Evolutionary conservation across 2,888 invertebrate species (phyloP).

Genomic region (Andrena marginata): DNA sequence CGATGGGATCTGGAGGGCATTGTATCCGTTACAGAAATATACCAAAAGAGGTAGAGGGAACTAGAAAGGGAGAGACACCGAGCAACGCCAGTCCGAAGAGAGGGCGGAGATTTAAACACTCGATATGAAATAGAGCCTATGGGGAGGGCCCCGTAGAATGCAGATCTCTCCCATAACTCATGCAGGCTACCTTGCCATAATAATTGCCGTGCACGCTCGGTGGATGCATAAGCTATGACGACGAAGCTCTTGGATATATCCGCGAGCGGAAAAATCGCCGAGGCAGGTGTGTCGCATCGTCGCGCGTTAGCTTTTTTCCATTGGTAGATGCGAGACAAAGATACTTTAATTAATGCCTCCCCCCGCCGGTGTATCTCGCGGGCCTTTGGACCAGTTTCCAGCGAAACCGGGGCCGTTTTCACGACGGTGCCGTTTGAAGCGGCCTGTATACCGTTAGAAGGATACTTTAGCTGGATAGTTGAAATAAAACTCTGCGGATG

Average conservation of each 20-base stretch:
- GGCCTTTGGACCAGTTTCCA: neutral
- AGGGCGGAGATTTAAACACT: conserved; percentile 80
- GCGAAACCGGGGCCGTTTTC: neutral
- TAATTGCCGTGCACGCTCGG: conserved; percentile 78
- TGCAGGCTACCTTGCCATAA: conserved; percentile 77
- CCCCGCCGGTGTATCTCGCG: conserved; percentile 12
- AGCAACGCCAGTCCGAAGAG: conserved; percentile 34
- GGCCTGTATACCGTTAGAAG: neutral
- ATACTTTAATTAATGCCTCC: conserved; percentile 35
- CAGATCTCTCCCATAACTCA: conserved; percentile 75
- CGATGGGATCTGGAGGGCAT: conserved; percentile 56
- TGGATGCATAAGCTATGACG: conserved; percentile 70
- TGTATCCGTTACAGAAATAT: conserved; percentile 66
- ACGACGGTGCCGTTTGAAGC: too few relatives aligned
- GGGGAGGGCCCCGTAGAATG: conserved; percentile 71
- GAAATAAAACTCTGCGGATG: neutral
- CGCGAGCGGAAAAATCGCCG: conserved; percentile 58
- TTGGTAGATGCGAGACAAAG: conserved; percentile 5
- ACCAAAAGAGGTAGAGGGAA: neutral
- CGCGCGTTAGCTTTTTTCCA: conserved; percentile 38
- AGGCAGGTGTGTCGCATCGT: conserved; percentile 54
- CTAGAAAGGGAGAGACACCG: conserved; percentile 21
- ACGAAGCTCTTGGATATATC: conserved; percentile 68
- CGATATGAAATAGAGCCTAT: conserved; percentile 77
- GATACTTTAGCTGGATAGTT: neutral